Conservation (phyloP, 1,140 invertebrate genomes). For the Trichomalopsis sarcophagae region DNA sequence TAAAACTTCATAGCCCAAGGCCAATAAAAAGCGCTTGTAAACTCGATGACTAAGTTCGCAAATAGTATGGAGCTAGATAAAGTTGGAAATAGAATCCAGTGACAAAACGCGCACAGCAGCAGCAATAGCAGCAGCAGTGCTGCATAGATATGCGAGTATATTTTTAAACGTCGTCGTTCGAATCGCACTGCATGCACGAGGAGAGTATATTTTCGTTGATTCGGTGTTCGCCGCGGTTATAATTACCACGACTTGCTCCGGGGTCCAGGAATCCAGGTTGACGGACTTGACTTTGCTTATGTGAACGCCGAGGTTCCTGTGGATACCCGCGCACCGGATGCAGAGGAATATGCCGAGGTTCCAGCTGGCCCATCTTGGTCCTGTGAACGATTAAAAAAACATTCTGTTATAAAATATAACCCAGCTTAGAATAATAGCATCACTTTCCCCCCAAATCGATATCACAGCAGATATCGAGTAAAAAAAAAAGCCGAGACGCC, state of each 20-base stretch:
- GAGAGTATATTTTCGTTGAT: not conserved
- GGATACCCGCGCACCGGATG: constrained; percentile 98
- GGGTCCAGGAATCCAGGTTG: constrained; percentile 98
- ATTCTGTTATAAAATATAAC: not conserved
- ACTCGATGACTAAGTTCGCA: constrained; percentile 23
- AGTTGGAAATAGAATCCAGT: constrained; percentile 24
- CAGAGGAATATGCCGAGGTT: constrained; percentile 98
- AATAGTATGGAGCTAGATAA: constrained; percentile 10
- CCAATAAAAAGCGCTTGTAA: constrained; percentile 25
- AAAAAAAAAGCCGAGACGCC: too few relatives aligned
- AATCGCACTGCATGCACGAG: not conserved
- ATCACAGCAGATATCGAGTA: too few relatives aligned
- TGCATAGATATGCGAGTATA: not conserved
- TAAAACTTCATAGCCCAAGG: constrained; percentile 26
- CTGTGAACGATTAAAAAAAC: constrained; percentile 74
- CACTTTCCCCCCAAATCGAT: too few relatives aligned
- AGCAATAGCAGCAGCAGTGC: not conserved
- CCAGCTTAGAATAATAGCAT: too few relatives aligned
- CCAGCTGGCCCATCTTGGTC: constrained; percentile 99
- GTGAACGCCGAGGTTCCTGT: constrained; percentile 97
- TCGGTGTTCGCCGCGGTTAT: constrained; percentile 54
- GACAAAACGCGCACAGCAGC: not conserved
- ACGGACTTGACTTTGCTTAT: constrained; percentile 99
- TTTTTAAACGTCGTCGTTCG: constrained; percentile 3
- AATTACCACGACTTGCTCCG: constrained; percentile 92